phyloP scores from a whole-genome alignment of 2,888 invertebrate species.

The Patella depressa region DNA sequence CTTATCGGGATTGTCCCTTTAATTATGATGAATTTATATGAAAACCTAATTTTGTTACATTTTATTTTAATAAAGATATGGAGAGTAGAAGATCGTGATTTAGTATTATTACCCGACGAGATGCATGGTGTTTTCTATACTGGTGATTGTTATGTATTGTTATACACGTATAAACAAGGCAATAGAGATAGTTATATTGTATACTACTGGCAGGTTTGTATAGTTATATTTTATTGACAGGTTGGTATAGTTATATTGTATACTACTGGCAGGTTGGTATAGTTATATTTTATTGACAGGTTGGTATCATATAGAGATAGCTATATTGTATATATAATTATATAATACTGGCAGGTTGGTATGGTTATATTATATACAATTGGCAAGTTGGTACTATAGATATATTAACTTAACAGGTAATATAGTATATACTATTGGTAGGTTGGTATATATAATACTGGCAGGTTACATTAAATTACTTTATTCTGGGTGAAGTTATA shows the following conservation, averaged over 20 bases:
- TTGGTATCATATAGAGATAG: slow-evolving; percentile 76
- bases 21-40: neutral
- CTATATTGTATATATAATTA: slow-evolving; percentile 75
- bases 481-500: no score
- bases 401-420: neutral
- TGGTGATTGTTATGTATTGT: slow-evolving; percentile 85
- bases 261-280: neutral
- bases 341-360: slow-evolving; percentile 70
- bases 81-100: slow-evolving; percentile 82
- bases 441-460: slow-evolving; percentile 76
- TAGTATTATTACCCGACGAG: slow-evolving; percentile 79
- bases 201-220: slow-evolving; percentile 81
- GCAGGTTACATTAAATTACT: slow-evolving; percentile 63
- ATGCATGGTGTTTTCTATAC: slow-evolving; percentile 83
- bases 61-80: slow-evolving; percentile 74
- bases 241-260: no score
- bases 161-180: slow-evolving; percentile 76
- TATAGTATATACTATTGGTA: slow-evolving; percentile 84
- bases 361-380: slow-evolving; percentile 81
- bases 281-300: neutral
- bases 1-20: no score
- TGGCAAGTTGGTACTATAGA: slow-evolving; percentile 76
- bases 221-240: no score
- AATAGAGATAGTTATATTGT: slow-evolving; percentile 77
- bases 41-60: neutral